Conservation (phyloP, 2,888 invertebrate genomes). For the Hermaeophaga mercurialis region DNA sequence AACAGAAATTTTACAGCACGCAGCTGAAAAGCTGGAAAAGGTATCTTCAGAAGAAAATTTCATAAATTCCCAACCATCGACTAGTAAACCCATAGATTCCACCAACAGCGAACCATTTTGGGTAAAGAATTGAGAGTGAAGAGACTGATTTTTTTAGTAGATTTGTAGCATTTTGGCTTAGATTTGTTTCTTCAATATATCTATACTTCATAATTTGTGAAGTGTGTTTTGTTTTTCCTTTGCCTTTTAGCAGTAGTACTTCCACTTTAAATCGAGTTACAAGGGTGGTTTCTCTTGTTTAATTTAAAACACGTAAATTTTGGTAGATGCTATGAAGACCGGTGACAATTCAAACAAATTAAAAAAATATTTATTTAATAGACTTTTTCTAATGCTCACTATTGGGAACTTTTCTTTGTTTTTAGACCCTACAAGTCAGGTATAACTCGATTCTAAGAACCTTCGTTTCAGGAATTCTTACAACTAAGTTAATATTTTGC, state of each 20-base stretch:
- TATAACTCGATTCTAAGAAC: too few species aligned
- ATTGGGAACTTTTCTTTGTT: too few species aligned
- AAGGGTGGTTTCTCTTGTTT: too few species aligned
- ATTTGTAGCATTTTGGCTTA: constrained; percentile 19
- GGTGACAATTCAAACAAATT: too few species aligned
- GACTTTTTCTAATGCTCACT: too few species aligned
- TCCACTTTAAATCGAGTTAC: too few species aligned
- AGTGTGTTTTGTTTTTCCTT: constrained; percentile 9
- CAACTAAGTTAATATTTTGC: too few species aligned
- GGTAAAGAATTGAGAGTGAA: constrained; percentile 37
- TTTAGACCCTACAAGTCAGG: too few species aligned
- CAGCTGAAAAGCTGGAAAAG: constrained; percentile 30
- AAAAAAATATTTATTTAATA: too few species aligned
- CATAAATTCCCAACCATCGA: not conserved
- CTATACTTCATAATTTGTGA: constrained; percentile 1
- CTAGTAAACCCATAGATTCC: constrained; percentile 13
- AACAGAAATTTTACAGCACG: constrained; percentile 22
- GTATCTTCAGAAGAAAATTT: constrained; percentile 4
- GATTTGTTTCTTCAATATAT: constrained; percentile 13
- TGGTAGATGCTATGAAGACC: too few species aligned
- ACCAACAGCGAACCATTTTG: constrained; percentile 42
- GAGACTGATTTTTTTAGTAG: constrained; percentile 26
- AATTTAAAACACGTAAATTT: too few species aligned
- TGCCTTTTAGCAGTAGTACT: not conserved
- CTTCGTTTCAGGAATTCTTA: too few species aligned